Evolutionary conservation across 2,113 vertebrate species (phyloP).

Genomic region (Mobula birostris): DNA sequence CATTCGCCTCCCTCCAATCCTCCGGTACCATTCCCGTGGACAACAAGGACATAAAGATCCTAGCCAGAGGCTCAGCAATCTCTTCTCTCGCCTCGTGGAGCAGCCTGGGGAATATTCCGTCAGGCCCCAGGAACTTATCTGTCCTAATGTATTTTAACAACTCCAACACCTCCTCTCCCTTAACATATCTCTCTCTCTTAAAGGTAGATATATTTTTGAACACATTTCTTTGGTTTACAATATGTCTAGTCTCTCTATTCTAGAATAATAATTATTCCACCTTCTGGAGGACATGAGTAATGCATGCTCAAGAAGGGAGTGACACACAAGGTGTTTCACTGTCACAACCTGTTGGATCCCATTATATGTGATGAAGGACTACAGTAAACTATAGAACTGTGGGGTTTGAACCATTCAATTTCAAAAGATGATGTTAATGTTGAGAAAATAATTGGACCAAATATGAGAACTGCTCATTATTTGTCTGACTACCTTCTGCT

Average conservation of each 20-base stretch:
- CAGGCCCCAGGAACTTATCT: too few species aligned
- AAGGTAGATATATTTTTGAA: not conserved
- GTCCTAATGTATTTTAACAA: too few species aligned
- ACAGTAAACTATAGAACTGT: not conserved
- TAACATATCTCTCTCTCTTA: too few species aligned
- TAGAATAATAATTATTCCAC: not conserved
- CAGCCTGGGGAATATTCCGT: too few species aligned
- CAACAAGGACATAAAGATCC: too few species aligned
- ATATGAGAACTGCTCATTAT: not conserved
- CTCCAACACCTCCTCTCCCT: too few species aligned
- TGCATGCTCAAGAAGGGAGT: not conserved
- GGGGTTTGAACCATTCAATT: not conserved
- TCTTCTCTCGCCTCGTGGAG: too few species aligned
- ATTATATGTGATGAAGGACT: not conserved
- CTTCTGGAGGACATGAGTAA: not conserved
- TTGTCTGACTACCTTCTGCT: not conserved
- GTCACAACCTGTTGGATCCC: not conserved
- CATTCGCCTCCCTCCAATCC: too few species aligned
- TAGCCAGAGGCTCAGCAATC: too few species aligned
- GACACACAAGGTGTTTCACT: not conserved
- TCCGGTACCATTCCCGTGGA: too few species aligned
- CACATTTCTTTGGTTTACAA: not conserved
- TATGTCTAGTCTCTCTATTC: not conserved
- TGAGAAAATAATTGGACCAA: not conserved
- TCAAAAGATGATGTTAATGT: not conserved